Conservation (phyloP, 2,888 invertebrate species). For the Dendrolimus houi region DNA sequence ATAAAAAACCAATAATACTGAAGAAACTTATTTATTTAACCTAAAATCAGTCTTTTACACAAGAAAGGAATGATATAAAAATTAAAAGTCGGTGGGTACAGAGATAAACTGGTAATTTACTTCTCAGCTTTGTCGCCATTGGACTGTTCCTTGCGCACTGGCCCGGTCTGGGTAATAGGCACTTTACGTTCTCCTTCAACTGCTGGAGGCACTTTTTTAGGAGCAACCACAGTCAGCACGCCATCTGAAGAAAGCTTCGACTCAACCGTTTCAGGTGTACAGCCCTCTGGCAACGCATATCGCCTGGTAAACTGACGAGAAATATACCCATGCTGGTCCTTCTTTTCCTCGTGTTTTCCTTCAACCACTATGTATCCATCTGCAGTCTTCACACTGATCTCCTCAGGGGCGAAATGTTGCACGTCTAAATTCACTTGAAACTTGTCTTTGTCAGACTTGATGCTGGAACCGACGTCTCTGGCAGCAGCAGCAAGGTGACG, state of each 20-base stretch:
- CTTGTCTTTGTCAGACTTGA: conserved; percentile 65
- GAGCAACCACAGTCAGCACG: conserved; percentile 81
- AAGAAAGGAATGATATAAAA: too few relatives aligned
- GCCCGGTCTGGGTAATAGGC: conserved; percentile 78
- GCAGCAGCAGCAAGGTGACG: conserved; percentile 62
- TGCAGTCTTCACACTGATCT: conserved; percentile 84
- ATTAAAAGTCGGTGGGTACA: too few relatives aligned
- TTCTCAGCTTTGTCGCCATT: conserved; percentile 43
- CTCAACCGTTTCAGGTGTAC: conserved; percentile 80
- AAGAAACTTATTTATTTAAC: too few relatives aligned
- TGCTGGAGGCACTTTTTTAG: conserved; percentile 48
- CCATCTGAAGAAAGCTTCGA: conserved; percentile 87
- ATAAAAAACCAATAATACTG: too few relatives aligned
- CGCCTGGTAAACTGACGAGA: conserved; percentile 85
- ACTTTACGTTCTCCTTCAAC: conserved; percentile 70
- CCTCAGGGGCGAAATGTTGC: conserved; percentile 84
- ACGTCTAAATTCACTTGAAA: conserved; percentile 82
- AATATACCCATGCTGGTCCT: conserved; percentile 84
- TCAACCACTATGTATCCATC: conserved; percentile 83
- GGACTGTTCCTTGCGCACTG: conserved; percentile 71
- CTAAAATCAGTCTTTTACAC: too few relatives aligned
- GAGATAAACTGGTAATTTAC: too few relatives aligned
- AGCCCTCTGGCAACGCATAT: conserved; percentile 85
- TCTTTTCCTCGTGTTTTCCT: conserved; percentile 87
- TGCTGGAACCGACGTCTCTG: conserved; percentile 69